Evolutionary conservation across 1,140 invertebrate genomes (phyloP).

Genomic region (Lithobius niger): DNA sequence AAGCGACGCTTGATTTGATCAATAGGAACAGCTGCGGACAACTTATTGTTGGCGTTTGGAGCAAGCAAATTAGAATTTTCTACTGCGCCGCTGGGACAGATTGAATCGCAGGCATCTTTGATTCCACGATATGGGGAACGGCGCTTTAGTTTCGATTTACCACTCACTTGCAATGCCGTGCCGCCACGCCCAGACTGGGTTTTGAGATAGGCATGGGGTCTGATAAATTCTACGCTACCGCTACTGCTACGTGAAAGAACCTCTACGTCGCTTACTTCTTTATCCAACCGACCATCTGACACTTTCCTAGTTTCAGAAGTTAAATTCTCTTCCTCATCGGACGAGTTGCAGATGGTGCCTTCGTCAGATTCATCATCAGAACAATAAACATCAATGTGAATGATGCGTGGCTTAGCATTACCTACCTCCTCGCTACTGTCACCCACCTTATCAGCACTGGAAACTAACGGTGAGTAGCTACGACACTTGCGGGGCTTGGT

Average conservation of each 20-base stretch:
- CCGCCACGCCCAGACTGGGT: neutral
- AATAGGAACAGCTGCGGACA: neutral
- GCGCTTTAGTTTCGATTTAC: neutral
- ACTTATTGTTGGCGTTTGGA: neutral
- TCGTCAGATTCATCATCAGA: slow-evolving; percentile 7
- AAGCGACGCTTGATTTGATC: neutral
- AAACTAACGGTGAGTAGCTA: slow-evolving; percentile 13
- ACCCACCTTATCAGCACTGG: slow-evolving; percentile 10
- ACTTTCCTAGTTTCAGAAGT: too few species aligned
- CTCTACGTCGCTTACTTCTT: neutral
- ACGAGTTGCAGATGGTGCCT: neutral
- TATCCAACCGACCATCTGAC: neutral
- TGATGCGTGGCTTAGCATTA: slow-evolving; percentile 44
- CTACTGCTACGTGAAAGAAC: neutral
- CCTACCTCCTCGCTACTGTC: neutral
- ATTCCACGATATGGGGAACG: neutral
- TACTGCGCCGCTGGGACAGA: neutral
- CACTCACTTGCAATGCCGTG: neutral
- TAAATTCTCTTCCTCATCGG: slow-evolving; percentile 16
- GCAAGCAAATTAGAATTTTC: neutral
- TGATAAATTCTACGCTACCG: neutral
- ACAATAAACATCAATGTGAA: slow-evolving; percentile 63
- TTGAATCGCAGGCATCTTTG: neutral
- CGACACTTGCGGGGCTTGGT: neutral
- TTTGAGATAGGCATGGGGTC: neutral